Conservation (phyloP, 1,140 invertebrate genomes). For the Mactra quadrangularis region DNA sequence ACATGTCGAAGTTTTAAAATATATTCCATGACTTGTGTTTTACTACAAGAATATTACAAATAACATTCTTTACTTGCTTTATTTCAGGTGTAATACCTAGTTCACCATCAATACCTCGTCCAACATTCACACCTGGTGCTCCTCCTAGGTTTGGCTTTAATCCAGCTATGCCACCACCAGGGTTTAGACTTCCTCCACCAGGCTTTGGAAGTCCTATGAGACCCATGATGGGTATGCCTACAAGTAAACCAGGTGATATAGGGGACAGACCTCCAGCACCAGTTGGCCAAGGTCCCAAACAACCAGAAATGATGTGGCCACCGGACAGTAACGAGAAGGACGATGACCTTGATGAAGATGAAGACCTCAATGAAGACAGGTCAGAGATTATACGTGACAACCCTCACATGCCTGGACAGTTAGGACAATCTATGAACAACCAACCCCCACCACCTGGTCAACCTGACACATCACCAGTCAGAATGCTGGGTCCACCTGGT, state of each 20-base stretch:
- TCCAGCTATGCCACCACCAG: slow-evolving; percentile 60
- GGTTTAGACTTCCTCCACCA: slow-evolving; percentile 58
- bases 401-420: slow-evolving; percentile 13
- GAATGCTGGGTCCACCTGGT: slow-evolving; percentile 14
- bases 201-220: slow-evolving; percentile 53
- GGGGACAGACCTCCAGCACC: not conserved
- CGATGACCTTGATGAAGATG: slow-evolving; percentile 56
- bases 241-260: slow-evolving; percentile 12
- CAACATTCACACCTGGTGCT: slow-evolving; percentile 14
- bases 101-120: slow-evolving; percentile 32
- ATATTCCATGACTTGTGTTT: too few relatives aligned
- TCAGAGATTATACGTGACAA: slow-evolving; percentile 17
- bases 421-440: not conserved
- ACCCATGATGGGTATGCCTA: slow-evolving; percentile 8
- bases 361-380: slow-evolving; percentile 26
- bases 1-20: too few relatives aligned
- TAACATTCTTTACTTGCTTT: too few relatives aligned
- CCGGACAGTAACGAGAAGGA: slow-evolving; percentile 56
- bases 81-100: slow-evolving; percentile 51
- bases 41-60: too few relatives aligned
- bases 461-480: slow-evolving; percentile 6
- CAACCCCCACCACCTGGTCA: slow-evolving; percentile 8
- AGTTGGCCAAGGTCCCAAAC: slow-evolving; percentile 34
- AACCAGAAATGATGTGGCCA: slow-evolving; percentile 55
- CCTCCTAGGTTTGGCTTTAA: slow-evolving; percentile 56